These are phyloP conservation scores for Hedya salicella DNA, from an alignment of 2,888 invertebrate genomes.

Conservation along the genomic window DNA sequence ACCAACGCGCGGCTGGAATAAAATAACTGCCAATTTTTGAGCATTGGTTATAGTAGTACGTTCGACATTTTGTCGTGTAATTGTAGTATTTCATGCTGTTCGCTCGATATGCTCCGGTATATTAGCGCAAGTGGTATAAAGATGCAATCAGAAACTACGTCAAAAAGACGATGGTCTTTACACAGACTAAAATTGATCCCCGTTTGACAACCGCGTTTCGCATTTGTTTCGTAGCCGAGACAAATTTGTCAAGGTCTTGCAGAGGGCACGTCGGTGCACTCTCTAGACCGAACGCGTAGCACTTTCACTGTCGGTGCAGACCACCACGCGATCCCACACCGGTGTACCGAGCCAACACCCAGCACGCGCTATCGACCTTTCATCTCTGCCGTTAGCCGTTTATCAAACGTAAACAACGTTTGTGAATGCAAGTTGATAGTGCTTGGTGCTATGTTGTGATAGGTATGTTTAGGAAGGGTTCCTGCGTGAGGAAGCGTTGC, in stretches of 20 bases:
- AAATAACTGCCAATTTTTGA: no score
- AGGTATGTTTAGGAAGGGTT: constrained; percentile 50
- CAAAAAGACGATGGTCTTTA: neutral
- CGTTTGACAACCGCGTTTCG: neutral
- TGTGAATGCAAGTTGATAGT: neutral
- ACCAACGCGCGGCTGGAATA: no score
- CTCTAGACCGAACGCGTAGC: constrained; percentile 65
- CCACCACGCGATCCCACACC: constrained; percentile 59
- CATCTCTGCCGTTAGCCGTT: constrained; percentile 13
- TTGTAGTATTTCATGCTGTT: no score
- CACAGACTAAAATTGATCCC: neutral
- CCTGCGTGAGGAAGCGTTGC: constrained; percentile 60
- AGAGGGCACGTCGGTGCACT: constrained; percentile 52
- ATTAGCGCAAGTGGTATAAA: no score
- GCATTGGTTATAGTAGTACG: no score
- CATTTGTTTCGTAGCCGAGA: constrained; percentile 41
- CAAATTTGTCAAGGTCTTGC: constrained; percentile 55
- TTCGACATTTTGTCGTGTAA: no score
- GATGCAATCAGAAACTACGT: no score
- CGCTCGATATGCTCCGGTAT: no score
- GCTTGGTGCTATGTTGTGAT: neutral
- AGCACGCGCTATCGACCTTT: constrained; percentile 22
- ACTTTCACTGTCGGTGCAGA: constrained; percentile 75
- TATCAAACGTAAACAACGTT: constrained; percentile 2
- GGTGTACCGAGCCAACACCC: constrained; percentile 46